A percentile compares a stretch with the other conserved stretches of the same genome.
phyloP scores from a whole-genome alignment of 2,888 invertebrate species.

The Cerastis rubricosa region DNA sequence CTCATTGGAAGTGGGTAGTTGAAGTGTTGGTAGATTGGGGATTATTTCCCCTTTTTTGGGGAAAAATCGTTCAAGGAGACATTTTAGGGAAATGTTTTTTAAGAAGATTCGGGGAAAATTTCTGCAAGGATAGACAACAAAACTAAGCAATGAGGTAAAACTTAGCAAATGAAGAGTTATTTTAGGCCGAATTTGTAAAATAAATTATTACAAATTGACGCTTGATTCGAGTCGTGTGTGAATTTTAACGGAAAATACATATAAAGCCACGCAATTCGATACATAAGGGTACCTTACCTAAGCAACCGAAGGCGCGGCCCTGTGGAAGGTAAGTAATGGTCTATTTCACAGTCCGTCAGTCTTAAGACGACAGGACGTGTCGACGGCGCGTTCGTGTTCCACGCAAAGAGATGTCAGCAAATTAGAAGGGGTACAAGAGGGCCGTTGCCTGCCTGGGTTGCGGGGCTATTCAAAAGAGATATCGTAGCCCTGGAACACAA shows the following conservation, averaged over 20 bases:
- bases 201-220: neutral
- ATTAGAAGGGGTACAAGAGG: too few species aligned
- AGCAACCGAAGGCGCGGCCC: too few species aligned
- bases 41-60: neutral
- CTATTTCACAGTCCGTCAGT: too few species aligned
- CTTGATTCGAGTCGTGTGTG: neutral
- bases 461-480: too few species aligned
- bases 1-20: slow-evolving; percentile 63
- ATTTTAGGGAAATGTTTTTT: neutral
- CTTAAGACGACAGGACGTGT: too few species aligned
- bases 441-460: too few species aligned
- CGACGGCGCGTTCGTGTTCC: too few species aligned
- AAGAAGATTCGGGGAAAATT: neutral
- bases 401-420: too few species aligned
- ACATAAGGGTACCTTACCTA: too few species aligned
- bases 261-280: neutral
- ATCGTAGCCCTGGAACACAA: too few species aligned
- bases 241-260: neutral
- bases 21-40: neutral
- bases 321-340: too few species aligned
- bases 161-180: neutral
- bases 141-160: neutral
- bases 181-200: neutral
- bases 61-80: neutral
- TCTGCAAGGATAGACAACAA: neutral